Base-by-base conservation (phyloP, 2,113 vertebrate species). In the Grus americana region DNA sequence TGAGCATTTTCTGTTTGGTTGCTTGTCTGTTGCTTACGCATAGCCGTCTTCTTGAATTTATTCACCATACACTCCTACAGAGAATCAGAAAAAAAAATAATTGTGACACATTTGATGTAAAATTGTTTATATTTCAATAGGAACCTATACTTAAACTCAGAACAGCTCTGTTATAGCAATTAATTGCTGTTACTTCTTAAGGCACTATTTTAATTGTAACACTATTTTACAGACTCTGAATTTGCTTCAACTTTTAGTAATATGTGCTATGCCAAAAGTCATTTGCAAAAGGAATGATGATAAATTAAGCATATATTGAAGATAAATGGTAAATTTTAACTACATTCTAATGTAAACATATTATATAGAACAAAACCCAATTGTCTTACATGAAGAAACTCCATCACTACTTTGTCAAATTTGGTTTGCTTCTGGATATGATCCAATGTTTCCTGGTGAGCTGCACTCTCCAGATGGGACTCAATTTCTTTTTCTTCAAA, bases 401-500 rank as follows among this genome's bases (percentile, higher is more conserved):
- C 98, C 97, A 99, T 98, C 90, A 98, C 98, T 79, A 98, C 96
- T 98, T 99, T 99, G 92, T 99, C 98, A 97, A 99, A 99, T 92
- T 98, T 99, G 34, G 98, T 98, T 97, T 98, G 98, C 57, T 98
- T 99, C 95, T 98, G 98, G 96, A 99, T 99, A 91, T 99, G 98
- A 97, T 99, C 98, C 92, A 99, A 75, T 6, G 98, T 99, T 93
- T 98, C 98, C 81, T 98, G 98, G 72, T 99, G 99, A 96, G 98
- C 98, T 79, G 97, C 84, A 97, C 98, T 98, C 97, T 98, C 98
- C 97, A 99, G 97, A 97, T 99, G 99, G 24, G 98, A 88, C 93
- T 99, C 98, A 88, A 99, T 99, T 95, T 99, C 98, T 95, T 98
- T 98, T 94, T 99, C 98, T 96, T 99, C 99, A 97, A 98, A 99